A percentile compares a stretch with the other conserved stretches of the same genome.
These are phyloP conservation scores for Chrysogorgia sp. DNA, from an alignment of 92 coral and sea anemone species.

Conservation along the genomic window DNA sequence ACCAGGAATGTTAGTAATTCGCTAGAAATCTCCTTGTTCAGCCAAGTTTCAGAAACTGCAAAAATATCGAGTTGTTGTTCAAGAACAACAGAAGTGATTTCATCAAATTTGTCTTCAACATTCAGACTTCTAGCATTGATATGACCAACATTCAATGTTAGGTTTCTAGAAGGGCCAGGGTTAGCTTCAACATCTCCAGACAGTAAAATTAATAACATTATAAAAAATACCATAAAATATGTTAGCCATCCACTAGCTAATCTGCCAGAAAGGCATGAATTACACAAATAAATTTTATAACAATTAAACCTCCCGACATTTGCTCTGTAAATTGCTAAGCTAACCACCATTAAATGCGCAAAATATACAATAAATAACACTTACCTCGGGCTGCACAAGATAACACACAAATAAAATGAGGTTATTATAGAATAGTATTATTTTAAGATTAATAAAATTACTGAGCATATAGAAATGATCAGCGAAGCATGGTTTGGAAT, in stretches of 20 bases:
- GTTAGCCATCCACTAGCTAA: background rate
- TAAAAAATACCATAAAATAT: constrained; percentile 4
- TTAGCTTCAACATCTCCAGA: constrained; percentile 20
- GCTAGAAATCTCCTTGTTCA: background rate
- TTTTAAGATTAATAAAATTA: background rate
- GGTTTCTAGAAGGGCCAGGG: constrained; percentile 3
- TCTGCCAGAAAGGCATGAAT: background rate
- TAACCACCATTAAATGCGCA: background rate
- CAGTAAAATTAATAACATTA: constrained; percentile 5
- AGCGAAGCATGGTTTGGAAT: constrained; percentile 1
- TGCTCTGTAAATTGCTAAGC: constrained; percentile 4
- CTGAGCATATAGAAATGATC: background rate
- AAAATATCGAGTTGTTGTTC: constrained; percentile 12
- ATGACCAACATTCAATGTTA: constrained; percentile 9
- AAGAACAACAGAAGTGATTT: constrained; percentile 10
- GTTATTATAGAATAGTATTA: background rate
- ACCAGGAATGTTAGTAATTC: background rate
- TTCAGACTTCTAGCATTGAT: constrained; percentile 10
- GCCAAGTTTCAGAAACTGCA: constrained; percentile 6
- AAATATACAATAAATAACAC: background rate
- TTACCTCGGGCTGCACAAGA: constrained; percentile 46
- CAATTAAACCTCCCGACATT: constrained; percentile 18
- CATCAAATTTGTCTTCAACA: constrained; percentile 5
- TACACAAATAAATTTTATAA: background rate
- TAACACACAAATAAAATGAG: background rate